phyloP scores from a whole-genome alignment of 92 coral and sea anemone species.

The Epizoanthus rinbou region DNA sequence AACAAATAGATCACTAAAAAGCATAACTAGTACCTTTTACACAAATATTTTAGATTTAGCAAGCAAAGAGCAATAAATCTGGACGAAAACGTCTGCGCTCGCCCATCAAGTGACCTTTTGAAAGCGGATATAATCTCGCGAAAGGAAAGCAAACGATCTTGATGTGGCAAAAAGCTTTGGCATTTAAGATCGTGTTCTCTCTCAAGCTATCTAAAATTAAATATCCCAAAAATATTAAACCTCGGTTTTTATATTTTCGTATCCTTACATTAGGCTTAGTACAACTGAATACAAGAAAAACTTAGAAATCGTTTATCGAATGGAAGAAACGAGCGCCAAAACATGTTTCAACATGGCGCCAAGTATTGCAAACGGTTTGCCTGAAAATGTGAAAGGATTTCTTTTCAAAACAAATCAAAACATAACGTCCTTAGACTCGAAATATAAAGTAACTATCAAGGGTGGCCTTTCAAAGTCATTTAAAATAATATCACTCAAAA shows the following conservation, averaged over 20 bases:
- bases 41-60: neutral
- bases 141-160: constrained; percentile 54
- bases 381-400: neutral
- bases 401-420: neutral
- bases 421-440: neutral
- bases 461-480: neutral
- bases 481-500: neutral
- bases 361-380: constrained; percentile 24
- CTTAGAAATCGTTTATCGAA: neutral
- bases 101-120: constrained; percentile 55
- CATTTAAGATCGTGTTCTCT: neutral
- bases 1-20: neutral
- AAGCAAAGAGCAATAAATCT: neutral
- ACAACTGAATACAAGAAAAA: neutral
- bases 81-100: neutral
- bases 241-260: neutral
- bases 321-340: constrained; percentile 38
- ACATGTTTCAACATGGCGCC: constrained; percentile 43
- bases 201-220: neutral
- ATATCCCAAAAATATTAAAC: neutral
- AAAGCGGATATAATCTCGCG: constrained; percentile 61
- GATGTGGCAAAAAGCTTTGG: neutral
- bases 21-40: too few relatives aligned
- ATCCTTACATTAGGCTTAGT: too few relatives aligned
- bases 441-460: neutral